Percentiles rank a stretch among this genome's conserved stretches.
phyloP scores from a whole-genome alignment of 1,140 invertebrate genomes.

The Galleria mellonella region DNA sequence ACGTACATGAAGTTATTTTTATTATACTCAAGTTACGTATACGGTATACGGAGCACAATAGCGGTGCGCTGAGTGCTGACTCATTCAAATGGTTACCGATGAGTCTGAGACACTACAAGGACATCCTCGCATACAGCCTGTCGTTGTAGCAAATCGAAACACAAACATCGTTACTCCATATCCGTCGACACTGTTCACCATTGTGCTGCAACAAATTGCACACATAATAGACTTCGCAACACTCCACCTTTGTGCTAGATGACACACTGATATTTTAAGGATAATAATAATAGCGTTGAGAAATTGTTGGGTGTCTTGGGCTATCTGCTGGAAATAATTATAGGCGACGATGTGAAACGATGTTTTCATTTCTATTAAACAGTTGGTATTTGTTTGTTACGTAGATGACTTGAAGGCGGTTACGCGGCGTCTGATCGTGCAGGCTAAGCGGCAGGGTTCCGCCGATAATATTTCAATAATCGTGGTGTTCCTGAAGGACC shows the following conservation, averaged over 20 bases:
- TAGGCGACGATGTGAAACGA: background rate
- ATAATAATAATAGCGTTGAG: constrained; percentile 35
- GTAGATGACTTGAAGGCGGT: constrained; percentile 79
- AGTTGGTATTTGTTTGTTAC: constrained; percentile 17
- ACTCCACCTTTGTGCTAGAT: constrained; percentile 44
- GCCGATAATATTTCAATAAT: constrained; percentile 92
- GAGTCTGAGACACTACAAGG: constrained; percentile 56
- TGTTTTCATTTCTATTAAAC: background rate
- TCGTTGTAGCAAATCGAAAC: constrained; percentile 55
- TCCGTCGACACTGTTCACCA: constrained; percentile 58
- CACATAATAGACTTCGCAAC: constrained; percentile 65
- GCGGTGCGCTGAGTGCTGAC: constrained; percentile 31
- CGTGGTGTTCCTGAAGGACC: constrained; percentile 88
- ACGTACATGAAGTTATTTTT: too few species aligned
- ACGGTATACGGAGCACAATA: constrained; percentile 46
- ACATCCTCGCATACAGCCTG: constrained; percentile 40
- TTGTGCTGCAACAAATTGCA: constrained; percentile 66
- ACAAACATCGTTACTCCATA: constrained; percentile 68
- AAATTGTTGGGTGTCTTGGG: constrained; percentile 15
- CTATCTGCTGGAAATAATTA: background rate
- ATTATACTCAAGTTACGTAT: too few species aligned
- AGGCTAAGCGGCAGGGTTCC: constrained; percentile 85
- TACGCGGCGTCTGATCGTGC: constrained; percentile 81
- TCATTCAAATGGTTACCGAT: constrained; percentile 30
- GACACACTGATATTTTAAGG: constrained; percentile 54